Base-by-base conservation (phyloP, 2,888 invertebrate genomes). In the Bedellia somnulentella region DNA sequence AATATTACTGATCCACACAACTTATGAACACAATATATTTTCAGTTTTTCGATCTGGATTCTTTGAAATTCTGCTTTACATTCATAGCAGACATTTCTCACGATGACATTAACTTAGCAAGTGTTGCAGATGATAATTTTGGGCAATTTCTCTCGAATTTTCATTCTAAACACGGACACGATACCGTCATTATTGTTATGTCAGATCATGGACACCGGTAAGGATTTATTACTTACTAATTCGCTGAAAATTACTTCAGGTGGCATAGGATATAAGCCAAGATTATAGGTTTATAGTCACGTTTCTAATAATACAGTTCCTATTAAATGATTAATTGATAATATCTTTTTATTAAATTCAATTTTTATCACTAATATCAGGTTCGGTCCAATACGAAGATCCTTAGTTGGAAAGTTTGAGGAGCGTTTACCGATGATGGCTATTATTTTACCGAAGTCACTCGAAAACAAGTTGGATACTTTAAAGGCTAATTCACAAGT, bases 21-120 rank as follows among this genome's bases (percentile, higher is more conserved):
- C n/a, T n/a, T n/a, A n/a, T n/a, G n/a, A n/a, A n/a, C n/a, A n/a
- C n/a, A n/a, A n/a, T n/a, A n/a, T n/a, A n/a, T n/a, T n/a, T n/a
- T 8, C 52, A 71, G 70, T 67, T 71, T 33, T 37, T 62, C 27
- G 41, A 44, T 2, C 28, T 57, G 3, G 51, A 54, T 3, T 53
- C 55, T 3, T 67, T 90, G 1, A 86, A 88, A 43, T 96, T 94
- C 57, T 66, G 83, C 6, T 92, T 95, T 52, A 88, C 89, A 6
- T 95, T 96, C 64, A 89, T 95, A 46, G 87, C 87, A 0, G 93
- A 93, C 45, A 80, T 93, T 12, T 90, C 91, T 0, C 96, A 97
- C 46, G 88, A 93, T 44, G 85, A 89, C 28, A 86, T 88, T 46
- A 92, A 91, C 53, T 70, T 83, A 43, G 81, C 95, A 17, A 83